Conservation (phyloP, 64 coral and sea anemone genomes). For the Stichodactyla helianthus region DNA sequence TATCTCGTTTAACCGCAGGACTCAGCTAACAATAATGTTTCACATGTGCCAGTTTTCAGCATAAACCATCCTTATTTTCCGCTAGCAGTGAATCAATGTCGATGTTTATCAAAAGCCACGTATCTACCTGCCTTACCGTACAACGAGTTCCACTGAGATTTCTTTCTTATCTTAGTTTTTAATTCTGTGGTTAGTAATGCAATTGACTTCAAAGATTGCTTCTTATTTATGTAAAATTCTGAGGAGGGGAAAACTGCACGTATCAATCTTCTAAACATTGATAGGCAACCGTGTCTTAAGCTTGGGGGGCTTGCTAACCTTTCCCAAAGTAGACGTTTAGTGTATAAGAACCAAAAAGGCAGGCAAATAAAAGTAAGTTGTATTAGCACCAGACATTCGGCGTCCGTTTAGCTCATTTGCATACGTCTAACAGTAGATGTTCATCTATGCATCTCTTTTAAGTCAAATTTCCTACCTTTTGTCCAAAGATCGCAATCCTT, state of each 20-base stretch:
- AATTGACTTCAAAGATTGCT: background rate
- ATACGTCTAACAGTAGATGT: background rate
- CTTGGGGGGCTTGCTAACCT: too few species aligned
- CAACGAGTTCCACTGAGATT: background rate
- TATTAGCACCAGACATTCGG: too few species aligned
- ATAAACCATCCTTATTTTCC: background rate
- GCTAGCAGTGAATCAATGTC: background rate
- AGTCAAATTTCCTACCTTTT: background rate
- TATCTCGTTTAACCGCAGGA: background rate
- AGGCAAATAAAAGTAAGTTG: too few species aligned
- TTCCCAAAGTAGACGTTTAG: too few species aligned
- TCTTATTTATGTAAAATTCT: background rate
- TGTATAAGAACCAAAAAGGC: too few species aligned
- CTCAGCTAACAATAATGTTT: background rate
- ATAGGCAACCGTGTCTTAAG: too few species aligned
- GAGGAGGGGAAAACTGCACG: background rate
- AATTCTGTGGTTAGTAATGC: background rate
- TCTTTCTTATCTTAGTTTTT: background rate
- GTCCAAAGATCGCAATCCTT: background rate
- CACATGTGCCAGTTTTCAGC: background rate
- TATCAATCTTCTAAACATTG: too few species aligned
- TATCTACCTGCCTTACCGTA: background rate
- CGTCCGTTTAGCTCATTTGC: background rate
- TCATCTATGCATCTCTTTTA: background rate
- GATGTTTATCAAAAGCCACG: background rate